These are phyloP conservation scores for Cotesia glomerata DNA, from an alignment of 1,140 invertebrate genomes.

Conservation along the genomic window DNA sequence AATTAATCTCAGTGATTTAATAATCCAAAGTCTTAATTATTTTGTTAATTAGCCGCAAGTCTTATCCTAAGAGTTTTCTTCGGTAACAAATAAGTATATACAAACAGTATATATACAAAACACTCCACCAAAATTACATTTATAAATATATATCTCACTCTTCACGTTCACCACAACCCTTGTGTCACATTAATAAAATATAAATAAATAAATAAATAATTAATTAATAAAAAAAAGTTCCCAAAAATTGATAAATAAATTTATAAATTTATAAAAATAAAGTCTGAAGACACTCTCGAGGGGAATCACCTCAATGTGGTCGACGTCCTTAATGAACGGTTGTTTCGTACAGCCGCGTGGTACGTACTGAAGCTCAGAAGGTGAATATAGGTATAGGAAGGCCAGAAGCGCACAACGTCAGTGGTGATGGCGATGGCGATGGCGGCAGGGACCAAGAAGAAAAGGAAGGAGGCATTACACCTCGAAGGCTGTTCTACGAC, in stretches of 20 bases:
- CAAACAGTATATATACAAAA: too few relatives aligned
- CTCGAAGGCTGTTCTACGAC: not conserved
- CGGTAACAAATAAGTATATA: too few relatives aligned
- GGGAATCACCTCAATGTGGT: constrained; percentile 32
- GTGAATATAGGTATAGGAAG: constrained; percentile 50
- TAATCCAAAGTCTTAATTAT: too few relatives aligned
- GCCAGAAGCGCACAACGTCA: constrained; percentile 9
- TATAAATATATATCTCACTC: not conserved
- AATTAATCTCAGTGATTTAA: too few relatives aligned
- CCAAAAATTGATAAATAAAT: too few relatives aligned
- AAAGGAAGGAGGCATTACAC: constrained; percentile 14
- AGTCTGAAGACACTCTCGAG: not conserved
- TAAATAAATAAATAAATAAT: not conserved
- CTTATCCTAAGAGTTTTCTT: too few relatives aligned
- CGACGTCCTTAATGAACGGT: constrained; percentile 52
- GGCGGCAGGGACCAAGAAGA: constrained; percentile 2
- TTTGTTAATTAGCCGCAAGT: too few relatives aligned
- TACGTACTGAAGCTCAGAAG: constrained; percentile 58
- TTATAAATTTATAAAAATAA: too few relatives aligned
- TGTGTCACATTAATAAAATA: not conserved
- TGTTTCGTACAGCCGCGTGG: constrained; percentile 62
- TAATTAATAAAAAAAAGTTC: too few relatives aligned
- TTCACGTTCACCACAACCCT: not conserved
- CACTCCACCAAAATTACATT: too few relatives aligned
- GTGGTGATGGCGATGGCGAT: not conserved